Percentiles rank a stretch among this genome's conserved stretches.
Evolutionary conservation across 2,888 invertebrate genomes (phyloP).

Genomic region (Machimus atricapillus): DNA sequence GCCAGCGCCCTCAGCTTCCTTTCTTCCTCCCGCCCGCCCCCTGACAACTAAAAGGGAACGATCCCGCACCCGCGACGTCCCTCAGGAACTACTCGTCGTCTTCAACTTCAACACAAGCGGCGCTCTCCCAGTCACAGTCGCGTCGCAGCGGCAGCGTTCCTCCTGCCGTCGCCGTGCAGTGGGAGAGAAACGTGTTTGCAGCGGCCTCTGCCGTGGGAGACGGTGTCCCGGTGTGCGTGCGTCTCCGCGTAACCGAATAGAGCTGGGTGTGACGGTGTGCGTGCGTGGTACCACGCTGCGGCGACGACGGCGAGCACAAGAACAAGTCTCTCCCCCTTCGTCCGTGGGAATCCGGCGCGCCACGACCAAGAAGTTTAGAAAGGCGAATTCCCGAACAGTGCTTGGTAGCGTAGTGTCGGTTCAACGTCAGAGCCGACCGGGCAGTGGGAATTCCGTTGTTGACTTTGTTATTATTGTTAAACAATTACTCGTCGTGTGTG

Average conservation of each 20-base stretch:
- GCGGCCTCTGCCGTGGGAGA: background rate
- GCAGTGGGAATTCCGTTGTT: slow-evolving; percentile 45
- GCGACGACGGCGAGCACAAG: background rate
- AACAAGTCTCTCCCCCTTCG: background rate
- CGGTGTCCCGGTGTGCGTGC: background rate
- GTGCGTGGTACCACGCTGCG: background rate
- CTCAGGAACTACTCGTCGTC: background rate
- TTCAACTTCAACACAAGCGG: background rate
- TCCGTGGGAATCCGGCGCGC: background rate
- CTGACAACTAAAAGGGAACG: background rate
- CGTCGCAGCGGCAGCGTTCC: background rate
- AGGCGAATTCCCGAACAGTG: slow-evolving; percentile 53
- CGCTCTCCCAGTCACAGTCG: background rate
- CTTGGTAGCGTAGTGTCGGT: slow-evolving; percentile 59
- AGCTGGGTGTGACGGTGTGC: background rate
- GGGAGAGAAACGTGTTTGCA: background rate
- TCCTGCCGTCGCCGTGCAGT: background rate
- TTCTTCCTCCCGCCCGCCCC: background rate
- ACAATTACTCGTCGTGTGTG: slow-evolving; percentile 34
- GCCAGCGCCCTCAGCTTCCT: background rate
- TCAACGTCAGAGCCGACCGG: slow-evolving; percentile 58
- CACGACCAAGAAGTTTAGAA: slow-evolving; percentile 52
- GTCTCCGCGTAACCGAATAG: background rate
- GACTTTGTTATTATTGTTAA: slow-evolving; percentile 42
- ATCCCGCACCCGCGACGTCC: background rate